phyloP scores from a whole-genome alignment of 1,140 invertebrate species.

The Platorchestia sp. region DNA sequence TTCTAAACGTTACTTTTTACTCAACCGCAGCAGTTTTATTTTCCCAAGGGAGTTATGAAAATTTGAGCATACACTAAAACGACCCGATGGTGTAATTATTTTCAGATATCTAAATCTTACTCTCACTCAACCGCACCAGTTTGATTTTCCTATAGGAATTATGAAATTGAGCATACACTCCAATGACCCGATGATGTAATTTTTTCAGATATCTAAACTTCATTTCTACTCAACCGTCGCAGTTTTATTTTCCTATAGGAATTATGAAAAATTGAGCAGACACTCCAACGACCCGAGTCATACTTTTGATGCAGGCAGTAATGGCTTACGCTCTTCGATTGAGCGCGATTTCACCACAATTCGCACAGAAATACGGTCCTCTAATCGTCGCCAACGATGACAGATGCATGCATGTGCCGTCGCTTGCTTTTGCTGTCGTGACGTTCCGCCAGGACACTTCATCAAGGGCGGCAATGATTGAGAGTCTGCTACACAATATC shows the following conservation, averaged over 20 bases:
- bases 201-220: no score
- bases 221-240: background rate
- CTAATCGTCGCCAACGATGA: background rate
- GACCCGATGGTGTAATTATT: background rate
- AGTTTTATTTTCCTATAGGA: background rate
- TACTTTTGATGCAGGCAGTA: background rate
- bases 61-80: no score
- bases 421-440: background rate
- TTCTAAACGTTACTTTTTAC: no score
- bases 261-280: background rate
- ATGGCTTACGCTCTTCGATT: background rate
- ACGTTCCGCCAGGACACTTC: background rate
- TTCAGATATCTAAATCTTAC: background rate
- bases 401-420: background rate
- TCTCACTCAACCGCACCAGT: background rate
- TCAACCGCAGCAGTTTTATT: no score
- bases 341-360: background rate
- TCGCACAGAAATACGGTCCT: background rate
- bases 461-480: background rate
- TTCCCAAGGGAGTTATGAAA: no score
- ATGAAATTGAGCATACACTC: no score
- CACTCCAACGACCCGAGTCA: background rate
- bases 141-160: background rate
- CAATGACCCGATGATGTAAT: no score
- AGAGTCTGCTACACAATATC: background rate